These are phyloP conservation scores for Stenopsyche tienmushanensis DNA, from an alignment of 1,140 invertebrate species.

Conservation along the genomic window DNA sequence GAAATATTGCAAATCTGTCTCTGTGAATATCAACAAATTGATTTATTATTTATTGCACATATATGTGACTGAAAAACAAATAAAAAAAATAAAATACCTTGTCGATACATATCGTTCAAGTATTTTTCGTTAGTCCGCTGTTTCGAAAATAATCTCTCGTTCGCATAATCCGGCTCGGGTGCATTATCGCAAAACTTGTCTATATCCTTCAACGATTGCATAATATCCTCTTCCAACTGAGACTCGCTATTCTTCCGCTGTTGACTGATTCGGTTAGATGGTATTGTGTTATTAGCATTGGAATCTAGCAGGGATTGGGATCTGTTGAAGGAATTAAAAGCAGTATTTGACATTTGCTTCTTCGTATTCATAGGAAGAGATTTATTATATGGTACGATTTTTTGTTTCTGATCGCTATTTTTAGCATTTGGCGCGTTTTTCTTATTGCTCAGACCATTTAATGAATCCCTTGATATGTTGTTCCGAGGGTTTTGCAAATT, in stretches of 20 bases:
- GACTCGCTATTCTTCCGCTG: constrained; percentile 47
- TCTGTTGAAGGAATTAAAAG: constrained; percentile 53
- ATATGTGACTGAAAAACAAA: not conserved
- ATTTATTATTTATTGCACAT: not conserved
- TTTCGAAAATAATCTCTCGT: constrained; percentile 25
- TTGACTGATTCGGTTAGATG: constrained; percentile 41
- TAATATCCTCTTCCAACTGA: constrained; percentile 52
- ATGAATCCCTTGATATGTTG: constrained; percentile 30
- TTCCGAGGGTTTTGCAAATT: constrained; percentile 10
- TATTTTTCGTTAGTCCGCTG: constrained; percentile 15
- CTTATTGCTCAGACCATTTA: constrained; percentile 33
- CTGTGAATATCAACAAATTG: not conserved
- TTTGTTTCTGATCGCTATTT: constrained; percentile 21
- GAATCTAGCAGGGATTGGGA: constrained; percentile 55
- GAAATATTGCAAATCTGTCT: not conserved
- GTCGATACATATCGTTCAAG: constrained; percentile 13
- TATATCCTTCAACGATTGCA: constrained; percentile 56
- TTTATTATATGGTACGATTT: constrained; percentile 51
- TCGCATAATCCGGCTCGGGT: constrained; percentile 5
- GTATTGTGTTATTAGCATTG: constrained; percentile 49
- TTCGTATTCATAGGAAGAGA: constrained; percentile 54
- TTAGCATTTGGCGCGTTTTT: constrained; percentile 16
- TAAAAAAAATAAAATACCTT: not conserved
- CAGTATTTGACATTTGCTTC: constrained; percentile 50
- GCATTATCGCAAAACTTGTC: constrained; percentile 52